Evolutionary conservation across 2,113 vertebrate genomes (phyloP).

Genomic region (Cheirogaleus medius): DNA sequence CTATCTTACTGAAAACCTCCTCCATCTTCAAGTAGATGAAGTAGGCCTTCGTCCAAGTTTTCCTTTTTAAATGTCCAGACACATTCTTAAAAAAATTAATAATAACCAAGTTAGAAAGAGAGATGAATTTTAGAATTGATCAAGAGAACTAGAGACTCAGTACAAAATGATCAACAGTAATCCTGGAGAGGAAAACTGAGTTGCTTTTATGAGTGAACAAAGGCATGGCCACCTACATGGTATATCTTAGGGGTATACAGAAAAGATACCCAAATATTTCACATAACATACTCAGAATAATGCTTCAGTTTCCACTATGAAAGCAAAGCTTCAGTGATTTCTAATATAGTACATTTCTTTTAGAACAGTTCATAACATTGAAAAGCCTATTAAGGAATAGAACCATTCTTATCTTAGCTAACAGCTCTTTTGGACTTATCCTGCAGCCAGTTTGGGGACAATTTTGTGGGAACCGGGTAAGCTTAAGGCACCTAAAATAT

Average conservation of each 20-base stretch:
- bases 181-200: not conserved
- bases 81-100: not conserved
- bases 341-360: not conserved
- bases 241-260: not conserved
- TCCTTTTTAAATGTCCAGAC: not conserved
- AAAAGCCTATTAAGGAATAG: not conserved
- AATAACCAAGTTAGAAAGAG: not conserved
- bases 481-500: not conserved
- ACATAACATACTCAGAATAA: not conserved
- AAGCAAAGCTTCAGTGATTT: not conserved
- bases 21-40: not conserved
- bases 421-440: not conserved
- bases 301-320: not conserved
- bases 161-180: not conserved
- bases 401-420: not conserved
- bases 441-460: not conserved
- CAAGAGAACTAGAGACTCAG: not conserved
- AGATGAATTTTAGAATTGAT: not conserved
- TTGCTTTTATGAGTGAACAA: not conserved
- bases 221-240: not conserved
- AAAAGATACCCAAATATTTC: not conserved
- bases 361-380: not conserved
- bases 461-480: not conserved
- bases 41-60: not conserved
- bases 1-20: not conserved